A percentile compares a stretch with the other conserved stretches of the same genome.
Conservation (phyloP, 2,888 invertebrate species). For the Campopleginae sp. region DNA sequence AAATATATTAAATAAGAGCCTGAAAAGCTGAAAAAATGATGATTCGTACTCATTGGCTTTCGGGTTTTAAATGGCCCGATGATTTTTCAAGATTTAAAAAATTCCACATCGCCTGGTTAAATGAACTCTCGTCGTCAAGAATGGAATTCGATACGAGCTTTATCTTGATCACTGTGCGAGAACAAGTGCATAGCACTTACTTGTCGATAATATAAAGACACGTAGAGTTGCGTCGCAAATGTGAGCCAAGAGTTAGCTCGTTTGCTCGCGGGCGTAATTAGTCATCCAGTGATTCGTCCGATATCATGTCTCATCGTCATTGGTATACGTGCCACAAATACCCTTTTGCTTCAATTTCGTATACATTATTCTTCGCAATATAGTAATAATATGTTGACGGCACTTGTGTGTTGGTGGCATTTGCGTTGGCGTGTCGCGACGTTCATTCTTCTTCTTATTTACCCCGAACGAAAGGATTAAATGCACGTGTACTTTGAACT, state of each 20-base stretch:
- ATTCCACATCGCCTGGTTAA: neutral
- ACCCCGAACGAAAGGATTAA: slow-evolving; percentile 38
- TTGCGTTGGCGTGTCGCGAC: slow-evolving; percentile 63
- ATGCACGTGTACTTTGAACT: slow-evolving; percentile 45
- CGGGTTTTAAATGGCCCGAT: neutral
- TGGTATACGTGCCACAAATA: slow-evolving; percentile 42
- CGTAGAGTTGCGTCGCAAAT: slow-evolving; percentile 38
- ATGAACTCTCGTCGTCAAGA: slow-evolving; percentile 21
- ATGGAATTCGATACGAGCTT: slow-evolving; percentile 38
- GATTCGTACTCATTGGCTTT: neutral
- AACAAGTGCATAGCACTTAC: slow-evolving; percentile 31
- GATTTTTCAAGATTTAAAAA: neutral
- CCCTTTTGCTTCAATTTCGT: slow-evolving; percentile 2
- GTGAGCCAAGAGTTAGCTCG: slow-evolving; percentile 38
- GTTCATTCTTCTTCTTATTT: slow-evolving; percentile 38
- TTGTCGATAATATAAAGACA: slow-evolving; percentile 22
- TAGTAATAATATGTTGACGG: neutral
- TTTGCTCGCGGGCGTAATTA: slow-evolving; percentile 68
- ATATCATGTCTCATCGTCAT: slow-evolving; percentile 60
- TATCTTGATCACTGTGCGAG: neutral
- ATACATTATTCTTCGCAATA: neutral
- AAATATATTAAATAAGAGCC: neutral
- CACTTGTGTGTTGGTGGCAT: slow-evolving; percentile 57
- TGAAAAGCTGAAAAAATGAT: neutral
- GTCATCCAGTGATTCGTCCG: slow-evolving; percentile 68